A percentile compares a stretch with the other conserved stretches of the same genome.
Evolutionary conservation across 2,113 vertebrate species (phyloP).

Genomic region (Miniopterus natalensis): DNA sequence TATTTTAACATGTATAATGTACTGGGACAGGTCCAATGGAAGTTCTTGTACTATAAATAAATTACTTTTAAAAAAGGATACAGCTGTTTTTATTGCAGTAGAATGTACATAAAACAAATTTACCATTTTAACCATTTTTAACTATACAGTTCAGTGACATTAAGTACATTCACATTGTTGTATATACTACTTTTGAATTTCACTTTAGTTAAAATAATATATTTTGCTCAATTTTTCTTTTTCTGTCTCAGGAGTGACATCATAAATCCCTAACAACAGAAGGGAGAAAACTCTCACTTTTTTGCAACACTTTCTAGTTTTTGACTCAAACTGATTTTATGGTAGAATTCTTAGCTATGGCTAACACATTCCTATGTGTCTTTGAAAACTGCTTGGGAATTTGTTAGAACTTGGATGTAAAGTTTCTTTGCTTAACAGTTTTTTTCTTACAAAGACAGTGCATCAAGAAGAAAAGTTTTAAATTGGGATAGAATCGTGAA

Average conservation of each 20-base stretch:
- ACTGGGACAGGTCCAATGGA: background rate
- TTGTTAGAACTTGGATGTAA: slow-evolving; percentile 27
- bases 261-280: background rate
- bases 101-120: background rate
- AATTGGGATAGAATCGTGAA: background rate
- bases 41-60: background rate
- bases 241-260: background rate
- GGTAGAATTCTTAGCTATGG: slow-evolving; percentile 13
- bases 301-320: slow-evolving; percentile 32
- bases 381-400: slow-evolving; percentile 31
- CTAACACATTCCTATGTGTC: slow-evolving; percentile 15
- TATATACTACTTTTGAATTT: background rate
- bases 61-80: background rate
- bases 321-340: slow-evolving; percentile 37
- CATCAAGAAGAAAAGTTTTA: slow-evolving; percentile 34
- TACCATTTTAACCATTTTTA: background rate
- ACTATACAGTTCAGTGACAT: background rate
- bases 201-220: slow-evolving; percentile 3
- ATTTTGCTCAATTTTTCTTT: slow-evolving; percentile 44
- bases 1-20: background rate
- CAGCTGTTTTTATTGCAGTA: background rate
- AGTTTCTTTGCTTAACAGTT: slow-evolving; percentile 11
- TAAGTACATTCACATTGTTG: background rate
- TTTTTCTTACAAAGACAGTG: slow-evolving; percentile 44
- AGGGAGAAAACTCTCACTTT: background rate